Evolutionary conservation across 2,113 vertebrate species (phyloP).

Genomic region (Eleginops maclovinus): DNA sequence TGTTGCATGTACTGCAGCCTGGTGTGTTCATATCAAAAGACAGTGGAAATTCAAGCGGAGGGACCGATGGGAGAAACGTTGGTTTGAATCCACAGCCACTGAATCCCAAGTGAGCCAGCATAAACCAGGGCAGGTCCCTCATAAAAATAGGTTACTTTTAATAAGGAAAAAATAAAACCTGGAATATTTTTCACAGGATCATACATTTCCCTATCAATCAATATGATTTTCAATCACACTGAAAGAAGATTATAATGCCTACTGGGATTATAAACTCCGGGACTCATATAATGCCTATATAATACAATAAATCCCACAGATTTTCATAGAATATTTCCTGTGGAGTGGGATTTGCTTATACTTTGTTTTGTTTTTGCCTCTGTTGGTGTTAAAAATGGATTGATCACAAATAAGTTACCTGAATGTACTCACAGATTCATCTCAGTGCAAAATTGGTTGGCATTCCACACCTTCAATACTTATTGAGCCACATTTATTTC

Average conservation of each 20-base stretch:
- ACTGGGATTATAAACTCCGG: constrained; percentile 4
- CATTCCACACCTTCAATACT: too few relatives aligned
- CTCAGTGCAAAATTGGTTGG: too few relatives aligned
- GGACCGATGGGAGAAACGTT: constrained; percentile 3
- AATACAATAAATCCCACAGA: constrained; percentile 2
- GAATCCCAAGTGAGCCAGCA: constrained; percentile 31
- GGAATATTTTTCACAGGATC: background rate
- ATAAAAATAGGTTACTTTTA: constrained; percentile 12
- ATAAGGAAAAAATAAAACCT: constrained; percentile 8
- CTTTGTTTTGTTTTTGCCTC: background rate
- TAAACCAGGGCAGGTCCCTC: constrained; percentile 62
- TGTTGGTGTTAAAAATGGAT: too few relatives aligned
- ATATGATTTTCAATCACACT: constrained; percentile 12
- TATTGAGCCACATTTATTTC: too few relatives aligned
- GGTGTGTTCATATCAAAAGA: constrained; percentile 23
- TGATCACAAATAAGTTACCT: too few relatives aligned
- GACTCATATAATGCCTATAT: background rate
- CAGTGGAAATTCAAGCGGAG: constrained; percentile 14
- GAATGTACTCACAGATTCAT: too few relatives aligned
- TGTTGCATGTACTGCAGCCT: background rate
- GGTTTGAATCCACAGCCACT: constrained; percentile 28
- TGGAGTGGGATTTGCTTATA: background rate
- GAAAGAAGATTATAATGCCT: constrained; percentile 12
- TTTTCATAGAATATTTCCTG: background rate
- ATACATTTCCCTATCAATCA: background rate